Evolutionary conservation across 2,888 invertebrate genomes (phyloP).

Genomic region (Mongoloraphidia duomilia): DNA sequence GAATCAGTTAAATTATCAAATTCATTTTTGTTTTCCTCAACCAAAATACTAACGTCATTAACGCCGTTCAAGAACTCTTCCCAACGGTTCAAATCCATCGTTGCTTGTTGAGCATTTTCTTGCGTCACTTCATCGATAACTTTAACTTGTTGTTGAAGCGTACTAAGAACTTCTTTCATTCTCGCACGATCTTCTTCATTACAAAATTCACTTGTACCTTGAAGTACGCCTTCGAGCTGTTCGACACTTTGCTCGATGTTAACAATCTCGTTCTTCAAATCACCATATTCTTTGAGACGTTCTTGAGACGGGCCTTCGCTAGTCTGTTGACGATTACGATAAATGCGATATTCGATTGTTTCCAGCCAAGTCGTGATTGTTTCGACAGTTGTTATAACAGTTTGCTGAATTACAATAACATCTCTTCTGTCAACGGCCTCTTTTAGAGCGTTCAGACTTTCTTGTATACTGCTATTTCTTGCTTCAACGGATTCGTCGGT

Average conservation of each 20-base stretch:
- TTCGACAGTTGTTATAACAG: conserved; percentile 60
- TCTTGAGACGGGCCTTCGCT: conserved; percentile 43
- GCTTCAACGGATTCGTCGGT: conserved; percentile 39
- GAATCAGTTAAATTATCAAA: conserved; percentile 42
- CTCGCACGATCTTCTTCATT: conserved; percentile 31
- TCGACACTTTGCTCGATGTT: conserved; percentile 51
- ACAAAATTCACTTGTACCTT: conserved; percentile 31
- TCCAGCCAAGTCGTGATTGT: conserved; percentile 74
- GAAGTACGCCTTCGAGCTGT: conserved; percentile 43
- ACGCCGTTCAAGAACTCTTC: conserved; percentile 51
- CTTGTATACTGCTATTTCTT: conserved; percentile 40
- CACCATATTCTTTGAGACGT: conserved; percentile 42
- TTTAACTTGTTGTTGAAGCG: conserved; percentile 49
- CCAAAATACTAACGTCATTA: conserved; percentile 37
- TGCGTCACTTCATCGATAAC: conserved; percentile 54
- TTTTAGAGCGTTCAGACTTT: conserved; percentile 41
- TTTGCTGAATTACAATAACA: conserved; percentile 45
- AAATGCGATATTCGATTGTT: conserved; percentile 68
- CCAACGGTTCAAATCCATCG: conserved; percentile 53
- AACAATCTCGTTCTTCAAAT: conserved; percentile 48
- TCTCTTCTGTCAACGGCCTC: conserved; percentile 44
- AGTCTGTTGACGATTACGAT: conserved; percentile 40
- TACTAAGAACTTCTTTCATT: conserved; percentile 40
- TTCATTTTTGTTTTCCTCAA: conserved; percentile 34
- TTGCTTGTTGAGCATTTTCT: conserved; percentile 39